Conservation (phyloP, 2,797 vertebrate genomes). For the Falco rusticolus region DNA sequence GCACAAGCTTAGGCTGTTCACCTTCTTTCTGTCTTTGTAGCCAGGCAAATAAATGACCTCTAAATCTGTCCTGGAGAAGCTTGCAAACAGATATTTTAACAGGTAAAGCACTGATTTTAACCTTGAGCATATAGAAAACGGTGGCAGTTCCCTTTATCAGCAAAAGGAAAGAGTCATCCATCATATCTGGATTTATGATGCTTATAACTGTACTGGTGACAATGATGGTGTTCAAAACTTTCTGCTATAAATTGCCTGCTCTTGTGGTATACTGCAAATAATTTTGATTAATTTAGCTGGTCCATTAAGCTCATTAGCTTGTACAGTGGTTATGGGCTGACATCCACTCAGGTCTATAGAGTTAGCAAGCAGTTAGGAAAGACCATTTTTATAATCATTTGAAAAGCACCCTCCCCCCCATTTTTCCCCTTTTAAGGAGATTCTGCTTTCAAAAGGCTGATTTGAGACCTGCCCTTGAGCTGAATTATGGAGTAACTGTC, state of each 20-base stretch:
- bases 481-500: not conserved
- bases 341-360: not conserved
- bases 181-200: slow-evolving; percentile 45
- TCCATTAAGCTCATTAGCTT: not conserved
- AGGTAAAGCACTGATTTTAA: slow-evolving; percentile 62
- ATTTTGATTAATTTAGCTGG: not conserved
- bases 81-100: slow-evolving; percentile 57
- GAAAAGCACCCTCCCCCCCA: not conserved
- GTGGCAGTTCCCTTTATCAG: slow-evolving; percentile 58
- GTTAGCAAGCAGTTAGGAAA: not conserved
- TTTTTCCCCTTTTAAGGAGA: not conserved
- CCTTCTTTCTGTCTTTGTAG: slow-evolving; percentile 20
- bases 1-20: not conserved
- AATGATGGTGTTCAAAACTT: not conserved
- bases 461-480: not conserved
- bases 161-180: slow-evolving; percentile 36
- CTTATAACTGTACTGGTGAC: slow-evolving; percentile 25
- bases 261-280: not conserved
- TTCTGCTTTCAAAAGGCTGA: not conserved
- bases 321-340: not conserved
- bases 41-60: slow-evolving; percentile 22
- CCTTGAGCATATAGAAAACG: slow-evolving; percentile 53
- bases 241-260: slow-evolving; percentile 2
- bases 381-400: not conserved
- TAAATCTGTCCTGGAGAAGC: not conserved